Conservation (phyloP, 2,797 vertebrate genomes). For the Myotis myotis region DNA sequence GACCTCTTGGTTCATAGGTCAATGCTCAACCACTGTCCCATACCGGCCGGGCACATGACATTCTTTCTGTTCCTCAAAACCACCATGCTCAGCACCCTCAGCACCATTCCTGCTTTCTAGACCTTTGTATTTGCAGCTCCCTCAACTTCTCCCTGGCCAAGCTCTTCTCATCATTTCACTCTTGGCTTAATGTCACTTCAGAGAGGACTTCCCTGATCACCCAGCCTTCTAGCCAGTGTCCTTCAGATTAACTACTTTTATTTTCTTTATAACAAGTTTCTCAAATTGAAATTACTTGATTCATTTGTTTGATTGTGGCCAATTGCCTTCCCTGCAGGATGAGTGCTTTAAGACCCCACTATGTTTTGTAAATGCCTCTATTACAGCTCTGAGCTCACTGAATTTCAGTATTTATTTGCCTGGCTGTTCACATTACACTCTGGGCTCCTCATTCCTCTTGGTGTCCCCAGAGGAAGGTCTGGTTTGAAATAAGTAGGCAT, state of each 20-base stretch:
- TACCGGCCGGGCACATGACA: background rate
- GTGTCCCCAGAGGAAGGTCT: background rate
- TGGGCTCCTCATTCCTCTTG: background rate
- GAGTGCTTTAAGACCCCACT: background rate
- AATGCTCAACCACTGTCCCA: too few species aligned
- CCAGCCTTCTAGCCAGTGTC: background rate
- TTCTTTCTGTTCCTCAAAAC: background rate
- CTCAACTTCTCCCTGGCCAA: background rate
- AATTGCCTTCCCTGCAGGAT: background rate
- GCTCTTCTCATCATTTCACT: background rate
- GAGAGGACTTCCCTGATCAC: background rate
- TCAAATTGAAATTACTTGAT: background rate
- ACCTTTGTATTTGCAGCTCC: background rate
- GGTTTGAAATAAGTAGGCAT: background rate
- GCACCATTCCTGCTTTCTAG: background rate
- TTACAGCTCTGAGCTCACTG: background rate
- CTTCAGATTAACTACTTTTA: background rate
- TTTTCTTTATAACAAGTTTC: background rate
- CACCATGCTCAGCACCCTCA: rapidly evolving
- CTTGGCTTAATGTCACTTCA: background rate
- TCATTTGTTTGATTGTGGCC: background rate
- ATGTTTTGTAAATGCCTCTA: background rate
- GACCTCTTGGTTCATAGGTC: too few species aligned
- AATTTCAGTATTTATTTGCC: background rate
- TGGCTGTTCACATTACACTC: background rate